A percentile compares a stretch with the other conserved stretches of the same genome.
phyloP scores from a whole-genome alignment of 23 tunicate genomes.

The Ciona savignyi region DNA sequence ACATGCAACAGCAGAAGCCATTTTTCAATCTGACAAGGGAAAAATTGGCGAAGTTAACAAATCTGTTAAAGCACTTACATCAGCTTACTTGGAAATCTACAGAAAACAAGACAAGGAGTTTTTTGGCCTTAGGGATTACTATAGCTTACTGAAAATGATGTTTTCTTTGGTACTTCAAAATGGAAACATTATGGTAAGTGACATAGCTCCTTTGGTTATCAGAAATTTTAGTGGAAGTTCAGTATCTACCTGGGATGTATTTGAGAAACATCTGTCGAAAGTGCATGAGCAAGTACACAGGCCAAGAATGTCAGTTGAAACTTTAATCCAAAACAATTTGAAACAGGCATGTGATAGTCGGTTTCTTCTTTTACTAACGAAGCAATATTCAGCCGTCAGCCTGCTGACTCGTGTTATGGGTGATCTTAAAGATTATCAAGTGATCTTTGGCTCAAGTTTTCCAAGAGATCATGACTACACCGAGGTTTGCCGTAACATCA shows the following conservation, averaged over 20 bases:
- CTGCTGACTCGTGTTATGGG: constrained; percentile 22
- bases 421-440: constrained; percentile 11
- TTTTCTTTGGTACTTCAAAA: background rate
- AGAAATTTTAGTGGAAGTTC: constrained; percentile 44
- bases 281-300: background rate
- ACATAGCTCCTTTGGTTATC: constrained; percentile 20
- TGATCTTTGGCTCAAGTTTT: constrained; percentile 63
- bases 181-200: background rate
- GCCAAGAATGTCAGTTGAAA: background rate
- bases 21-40: constrained; percentile 21
- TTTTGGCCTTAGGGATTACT: constrained; percentile 55
- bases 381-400: constrained; percentile 46
- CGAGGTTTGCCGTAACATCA: constrained; percentile 49
- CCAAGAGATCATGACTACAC: constrained; percentile 57
- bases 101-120: constrained; percentile 21
- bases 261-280: constrained; percentile 11
- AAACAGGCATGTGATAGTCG: constrained; percentile 26
- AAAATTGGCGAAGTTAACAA: constrained; percentile 2
- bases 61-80: constrained; percentile 13
- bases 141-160: constrained; percentile 37
- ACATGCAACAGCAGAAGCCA: constrained; percentile 34
- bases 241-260: background rate
- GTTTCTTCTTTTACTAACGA: constrained; percentile 36
- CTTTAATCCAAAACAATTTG: constrained; percentile 25
- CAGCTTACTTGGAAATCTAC: constrained; percentile 36